Percentiles rank a stretch among this genome's conserved stretches.
These are phyloP conservation scores for Hycleus cichorii DNA, from an alignment of 1,140 invertebrate genomes.

Conservation along the genomic window DNA sequence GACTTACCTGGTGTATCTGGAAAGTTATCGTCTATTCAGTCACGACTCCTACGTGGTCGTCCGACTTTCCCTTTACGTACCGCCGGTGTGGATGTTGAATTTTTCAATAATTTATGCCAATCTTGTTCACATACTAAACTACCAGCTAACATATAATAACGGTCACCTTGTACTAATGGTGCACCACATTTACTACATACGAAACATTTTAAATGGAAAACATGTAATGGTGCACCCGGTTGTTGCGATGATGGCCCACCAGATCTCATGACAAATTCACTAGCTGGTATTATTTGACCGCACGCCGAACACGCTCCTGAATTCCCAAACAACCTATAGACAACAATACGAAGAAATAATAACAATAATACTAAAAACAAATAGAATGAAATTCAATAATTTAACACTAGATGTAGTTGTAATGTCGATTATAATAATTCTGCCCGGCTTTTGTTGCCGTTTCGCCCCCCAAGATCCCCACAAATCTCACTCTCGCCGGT, in stretches of 20 bases:
- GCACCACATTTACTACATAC: constrained; percentile 84
- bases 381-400: background rate
- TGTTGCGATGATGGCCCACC: constrained; percentile 39
- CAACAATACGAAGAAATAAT: constrained; percentile 24
- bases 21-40: constrained; percentile 45
- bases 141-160: constrained; percentile 80
- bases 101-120: constrained; percentile 84
- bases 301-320: constrained; percentile 81
- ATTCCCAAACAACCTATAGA: constrained; percentile 76
- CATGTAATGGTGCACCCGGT: constrained; percentile 46
- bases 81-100: constrained; percentile 53
- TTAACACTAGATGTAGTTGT: background rate
- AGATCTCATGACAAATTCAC: constrained; percentile 84
- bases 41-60: constrained; percentile 54
- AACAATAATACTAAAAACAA: background rate
- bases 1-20: no score
- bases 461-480: background rate
- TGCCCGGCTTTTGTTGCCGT: background rate
- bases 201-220: constrained; percentile 93
- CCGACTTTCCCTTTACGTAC: constrained; percentile 76
- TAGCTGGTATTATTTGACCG: constrained; percentile 81
- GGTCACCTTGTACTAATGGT: constrained; percentile 79
- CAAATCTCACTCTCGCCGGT: background rate
- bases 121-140: constrained; percentile 85
- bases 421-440: background rate